Evolutionary conservation across 1,140 invertebrate genomes (phyloP), one percentile per base, ranked within the genome.

Genomic region (Chrysomallon squamiferum): DNA sequence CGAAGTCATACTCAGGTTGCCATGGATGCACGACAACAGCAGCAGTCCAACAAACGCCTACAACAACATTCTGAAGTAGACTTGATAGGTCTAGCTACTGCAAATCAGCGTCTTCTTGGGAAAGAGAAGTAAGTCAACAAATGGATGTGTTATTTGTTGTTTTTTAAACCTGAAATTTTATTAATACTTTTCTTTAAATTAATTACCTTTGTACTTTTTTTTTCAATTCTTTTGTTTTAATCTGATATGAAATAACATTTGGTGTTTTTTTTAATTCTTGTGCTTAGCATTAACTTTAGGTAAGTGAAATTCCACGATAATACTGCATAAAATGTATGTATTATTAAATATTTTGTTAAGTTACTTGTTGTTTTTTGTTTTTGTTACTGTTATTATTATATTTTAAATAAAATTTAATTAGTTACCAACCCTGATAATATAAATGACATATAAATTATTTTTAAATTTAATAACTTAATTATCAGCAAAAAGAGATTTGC

Each of bases 1-100:
- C 66, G 70, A 43, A 75, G 70, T 62, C 71, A 75, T 30, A 72
- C 70, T 1, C 50, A 66, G 33, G 45, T 68, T 27, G 62, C 50
- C 38, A 49, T 66, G 15, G 64, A 69, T 32, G 27, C 64, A 5
- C 45, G 50, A 25, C 13, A 35, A 25, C 33, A 32, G 52, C 33
- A 32, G 52, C 22, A 30, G 41, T 32, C 41, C 54, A n/a, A 54
- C 60, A 29, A 29, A 66, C 41, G 62, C 20, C 25, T 56, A 58
- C 47, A 59, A 67, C 38, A 43, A 30, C 43, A 27, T 35, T 22
- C 52, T 33, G 59, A 62, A 25, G 25, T 67, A 18, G 52, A 62
- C 20, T 54, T 58, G n/a, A 25, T 61, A n/a, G 52, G 67, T 57
- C 18, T 49, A 29, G 45, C 56, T 49, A 60, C 64, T 60, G 33